Evolutionary conservation across 2,113 vertebrate genomes (phyloP).

Genomic region (Alligator mississippiensis): DNA sequence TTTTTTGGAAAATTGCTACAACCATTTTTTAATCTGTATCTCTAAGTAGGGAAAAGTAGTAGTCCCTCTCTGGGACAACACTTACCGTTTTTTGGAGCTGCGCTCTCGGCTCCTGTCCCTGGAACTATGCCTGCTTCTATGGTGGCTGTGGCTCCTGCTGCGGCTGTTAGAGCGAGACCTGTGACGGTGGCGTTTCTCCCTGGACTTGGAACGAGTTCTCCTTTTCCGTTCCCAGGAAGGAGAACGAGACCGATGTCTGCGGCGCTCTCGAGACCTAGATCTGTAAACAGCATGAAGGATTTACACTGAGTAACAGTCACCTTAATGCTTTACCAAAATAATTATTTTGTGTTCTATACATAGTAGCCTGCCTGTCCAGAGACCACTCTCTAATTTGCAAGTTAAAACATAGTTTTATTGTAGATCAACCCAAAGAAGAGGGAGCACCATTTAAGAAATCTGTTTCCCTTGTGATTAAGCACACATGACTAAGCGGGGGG

Average conservation of each 20-base stretch:
- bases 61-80: background rate
- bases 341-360: fast-evolving
- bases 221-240: slow-evolving; percentile 83
- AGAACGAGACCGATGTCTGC: slow-evolving; percentile 83
- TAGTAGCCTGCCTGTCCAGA: background rate
- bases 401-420: background rate
- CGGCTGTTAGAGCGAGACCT: slow-evolving; percentile 81
- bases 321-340: background rate
- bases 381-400: background rate
- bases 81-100: slow-evolving; percentile 82
- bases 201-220: slow-evolving; percentile 84
- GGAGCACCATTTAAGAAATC: background rate
- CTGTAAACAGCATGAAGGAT: slow-evolving; percentile 49
- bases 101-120: slow-evolving; percentile 84
- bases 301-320: background rate
- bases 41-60: background rate
- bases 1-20: background rate
- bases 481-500: background rate
- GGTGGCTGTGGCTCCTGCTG: slow-evolving; percentile 84
- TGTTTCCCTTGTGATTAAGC: background rate
- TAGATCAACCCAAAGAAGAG: background rate
- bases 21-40: fast-evolving
- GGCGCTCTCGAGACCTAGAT: slow-evolving; percentile 83
- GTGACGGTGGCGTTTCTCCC: slow-evolving; percentile 83
- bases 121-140: slow-evolving; percentile 84